Conservation (phyloP, 2,797 vertebrate genomes). For the Muscicapa comitata region DNA sequence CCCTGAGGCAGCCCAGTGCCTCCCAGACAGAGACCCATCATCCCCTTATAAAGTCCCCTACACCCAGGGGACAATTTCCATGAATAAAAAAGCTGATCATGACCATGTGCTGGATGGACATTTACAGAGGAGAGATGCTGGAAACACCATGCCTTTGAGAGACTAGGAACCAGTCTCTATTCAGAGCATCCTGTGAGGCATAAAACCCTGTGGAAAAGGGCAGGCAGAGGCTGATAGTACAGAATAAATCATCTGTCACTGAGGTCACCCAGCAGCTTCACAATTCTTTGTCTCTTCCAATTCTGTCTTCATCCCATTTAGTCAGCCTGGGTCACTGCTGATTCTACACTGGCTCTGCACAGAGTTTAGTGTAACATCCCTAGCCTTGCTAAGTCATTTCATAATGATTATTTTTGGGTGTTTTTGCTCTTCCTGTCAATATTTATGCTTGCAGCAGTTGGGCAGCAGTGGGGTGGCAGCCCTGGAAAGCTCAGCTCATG, state of each 20-base stretch:
- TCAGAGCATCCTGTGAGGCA: not conserved
- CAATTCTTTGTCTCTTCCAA: not conserved
- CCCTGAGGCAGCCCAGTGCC: not conserved
- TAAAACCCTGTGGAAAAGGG: not conserved
- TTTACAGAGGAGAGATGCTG: not conserved
- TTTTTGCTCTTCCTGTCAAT: slow-evolving; percentile 55
- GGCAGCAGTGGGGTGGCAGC: slow-evolving; percentile 20
- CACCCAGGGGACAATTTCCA: not conserved
- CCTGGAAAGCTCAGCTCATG: slow-evolving; percentile 30
- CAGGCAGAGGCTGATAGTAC: not conserved
- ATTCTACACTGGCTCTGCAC: accelerated
- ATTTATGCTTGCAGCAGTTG: slow-evolving; percentile 33
- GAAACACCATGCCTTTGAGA: not conserved
- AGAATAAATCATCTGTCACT: not conserved
- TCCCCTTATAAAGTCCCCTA: not conserved
- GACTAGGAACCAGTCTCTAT: not conserved
- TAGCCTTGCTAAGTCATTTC: not conserved
- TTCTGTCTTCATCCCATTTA: not conserved
- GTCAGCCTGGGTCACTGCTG: not conserved
- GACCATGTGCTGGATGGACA: not conserved
- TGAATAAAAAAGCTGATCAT: not conserved
- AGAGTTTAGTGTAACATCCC: not conserved
- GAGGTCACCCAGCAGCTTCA: not conserved
- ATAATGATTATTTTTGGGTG: not conserved
- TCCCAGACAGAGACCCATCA: not conserved